Evolutionary conservation across 2,797 vertebrate genomes (phyloP).

Genomic region (Moxostoma hubbsi): DNA sequence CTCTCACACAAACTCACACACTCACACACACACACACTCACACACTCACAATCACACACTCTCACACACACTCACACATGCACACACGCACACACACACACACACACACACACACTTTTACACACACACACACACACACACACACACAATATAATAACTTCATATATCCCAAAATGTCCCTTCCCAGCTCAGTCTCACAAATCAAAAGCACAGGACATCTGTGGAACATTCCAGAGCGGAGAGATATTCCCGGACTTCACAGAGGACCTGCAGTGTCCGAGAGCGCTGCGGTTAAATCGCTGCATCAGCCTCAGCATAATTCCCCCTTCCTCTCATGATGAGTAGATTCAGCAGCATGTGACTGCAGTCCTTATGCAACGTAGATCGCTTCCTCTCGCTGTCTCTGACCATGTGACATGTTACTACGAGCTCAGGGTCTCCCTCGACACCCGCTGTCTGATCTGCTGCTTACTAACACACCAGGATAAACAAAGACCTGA

Average conservation of each 20-base stretch:
- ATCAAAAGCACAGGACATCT: conserved; percentile 20
- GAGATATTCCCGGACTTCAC: not conserved
- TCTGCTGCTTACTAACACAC: conserved; percentile 55
- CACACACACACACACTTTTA: too few relatives aligned
- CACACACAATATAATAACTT: conserved; percentile 1
- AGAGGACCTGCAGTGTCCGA: not conserved
- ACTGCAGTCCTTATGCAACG: conserved; percentile 11
- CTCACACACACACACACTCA: too few relatives aligned
- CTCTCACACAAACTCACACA: too few relatives aligned
- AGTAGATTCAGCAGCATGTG: conserved; percentile 1
- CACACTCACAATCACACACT: too few relatives aligned
- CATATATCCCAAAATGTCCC: conserved; percentile 32
- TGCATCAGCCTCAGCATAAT: conserved; percentile 9
- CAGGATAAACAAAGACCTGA: conserved; percentile 60
- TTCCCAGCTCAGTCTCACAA: conserved; percentile 19
- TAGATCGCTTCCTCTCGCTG: conserved; percentile 23
- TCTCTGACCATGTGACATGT: conserved; percentile 54
- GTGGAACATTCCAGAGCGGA: conserved; percentile 23
- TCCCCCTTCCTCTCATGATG: not conserved
- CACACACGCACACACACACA: too few relatives aligned
- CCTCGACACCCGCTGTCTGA: conserved; percentile 49
- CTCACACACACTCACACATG: too few relatives aligned
- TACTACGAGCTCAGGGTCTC: conserved; percentile 44
- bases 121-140: too few relatives aligned
- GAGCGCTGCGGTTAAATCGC: conserved; percentile 8